Percentiles rank a stretch among this genome's conserved stretches.
phyloP scores from a whole-genome alignment of 2,888 invertebrate genomes.

The Dryocosmus kuriphilus region DNA sequence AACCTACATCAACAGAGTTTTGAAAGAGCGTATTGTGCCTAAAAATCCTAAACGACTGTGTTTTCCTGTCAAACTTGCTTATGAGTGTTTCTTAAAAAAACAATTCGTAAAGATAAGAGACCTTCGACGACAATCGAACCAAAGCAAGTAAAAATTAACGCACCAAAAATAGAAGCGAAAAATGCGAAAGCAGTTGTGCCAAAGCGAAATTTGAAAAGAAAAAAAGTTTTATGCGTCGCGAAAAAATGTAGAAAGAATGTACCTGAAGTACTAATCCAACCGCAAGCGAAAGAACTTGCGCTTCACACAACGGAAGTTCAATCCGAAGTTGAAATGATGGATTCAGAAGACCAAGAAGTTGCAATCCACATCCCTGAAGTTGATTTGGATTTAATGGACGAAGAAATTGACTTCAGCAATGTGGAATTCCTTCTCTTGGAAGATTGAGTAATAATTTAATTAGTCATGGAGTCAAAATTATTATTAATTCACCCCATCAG shows the following conservation, averaged over 20 bases:
- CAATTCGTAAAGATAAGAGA: background rate
- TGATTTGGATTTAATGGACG: background rate
- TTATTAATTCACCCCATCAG: too few species aligned
- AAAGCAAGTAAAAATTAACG: background rate
- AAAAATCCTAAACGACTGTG: background rate
- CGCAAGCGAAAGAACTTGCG: too few species aligned
- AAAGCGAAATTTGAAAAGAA: background rate
- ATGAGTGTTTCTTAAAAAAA: background rate
- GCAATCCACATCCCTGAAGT: background rate
- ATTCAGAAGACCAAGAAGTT: background rate
- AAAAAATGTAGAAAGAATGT: background rate
- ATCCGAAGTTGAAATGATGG: background rate
- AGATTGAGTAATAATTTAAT: too few species aligned
- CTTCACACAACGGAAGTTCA: background rate
- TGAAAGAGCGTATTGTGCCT: background rate
- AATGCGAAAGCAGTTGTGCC: background rate
- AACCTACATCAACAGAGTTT: background rate
- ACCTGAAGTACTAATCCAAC: background rate
- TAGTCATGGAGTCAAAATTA: too few species aligned
- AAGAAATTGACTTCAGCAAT: background rate
- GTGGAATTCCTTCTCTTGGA: background rate
- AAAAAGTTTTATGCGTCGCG: background rate
- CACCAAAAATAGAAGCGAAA: background rate
- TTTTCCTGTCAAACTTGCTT: background rate
- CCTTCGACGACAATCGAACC: background rate